Base-by-base conservation (phyloP, 1,140 invertebrate genomes). In the Andricus grossulariae region DNA sequence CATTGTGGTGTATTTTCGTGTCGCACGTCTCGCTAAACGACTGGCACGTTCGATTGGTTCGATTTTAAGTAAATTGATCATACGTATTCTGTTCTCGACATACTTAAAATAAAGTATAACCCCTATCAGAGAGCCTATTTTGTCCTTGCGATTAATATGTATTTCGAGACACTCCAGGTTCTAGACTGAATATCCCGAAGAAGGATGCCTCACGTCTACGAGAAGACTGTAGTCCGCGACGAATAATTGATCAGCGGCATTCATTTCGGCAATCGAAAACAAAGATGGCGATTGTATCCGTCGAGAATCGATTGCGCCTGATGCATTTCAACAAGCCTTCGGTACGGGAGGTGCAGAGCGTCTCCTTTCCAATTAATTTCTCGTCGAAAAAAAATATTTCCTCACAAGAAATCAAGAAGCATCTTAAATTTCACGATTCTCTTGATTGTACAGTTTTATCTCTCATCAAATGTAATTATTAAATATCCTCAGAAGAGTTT, bases 211-310 rank as follows among this genome's bases (percentile, higher is more conserved):
- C 85, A 85, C 85, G 83, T 83, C 74, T 73, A 74, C 71, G 72
- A 79, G 74, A 50, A n/a, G 77, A 57, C 74, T 74, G 82, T 85
- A 80, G 72, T 87, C 87, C 82, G 83, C 81, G 76, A 74, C 55
- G 88, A 89, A 89, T 88, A 88, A 89, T 85, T 88, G 81, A 89
- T 88, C 87, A 89, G 86, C 84, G 84, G 84, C 80, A 19, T 84
- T 85, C 79, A 85, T 86, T 88, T 89, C 86, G 86, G 88, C 86
- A 85, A 88, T 87, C 81, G 75, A 84, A 83, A 85, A 84, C 85
- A 81, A 86, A 88, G 83, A 88, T 85, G 86, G 84, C 80, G 78
- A 80, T 83, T 83, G 83, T 87, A 86, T 86, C 82, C 83, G 82
- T 83, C 80, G 79, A 83, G 78, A 82, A 70, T 76, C 76, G 71